A percentile compares a stretch with the other conserved stretches of the same genome.
Evolutionary conservation across 92 coral and sea anemone species (phyloP).

Genomic region (Porites divaricata): DNA sequence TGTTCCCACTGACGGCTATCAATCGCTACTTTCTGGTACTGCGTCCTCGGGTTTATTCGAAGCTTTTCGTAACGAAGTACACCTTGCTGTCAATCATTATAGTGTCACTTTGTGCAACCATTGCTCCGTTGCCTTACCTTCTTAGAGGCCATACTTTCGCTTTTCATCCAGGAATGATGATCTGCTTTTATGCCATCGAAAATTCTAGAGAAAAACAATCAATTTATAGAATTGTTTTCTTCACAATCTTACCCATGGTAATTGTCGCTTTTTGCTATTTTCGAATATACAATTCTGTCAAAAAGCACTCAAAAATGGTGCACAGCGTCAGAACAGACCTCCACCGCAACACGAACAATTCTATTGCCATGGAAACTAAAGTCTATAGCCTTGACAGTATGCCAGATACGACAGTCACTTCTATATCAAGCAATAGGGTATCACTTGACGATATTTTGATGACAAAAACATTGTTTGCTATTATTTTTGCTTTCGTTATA

Average conservation of each 20-base stretch:
- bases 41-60: constrained; percentile 18
- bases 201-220: constrained; percentile 26
- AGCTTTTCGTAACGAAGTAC: constrained; percentile 21
- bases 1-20: constrained; percentile 21
- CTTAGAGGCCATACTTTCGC: constrained; percentile 14
- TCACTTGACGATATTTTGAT: constrained; percentile 17
- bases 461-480: constrained; percentile 34
- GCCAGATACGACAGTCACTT: not conserved
- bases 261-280: constrained; percentile 13
- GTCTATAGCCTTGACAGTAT: not conserved
- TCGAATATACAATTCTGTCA: constrained; percentile 6
- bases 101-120: not conserved
- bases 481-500: constrained; percentile 18
- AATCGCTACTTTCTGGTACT: constrained; percentile 29
- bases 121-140: constrained; percentile 18
- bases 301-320: not conserved
- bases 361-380: not conserved
- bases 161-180: constrained; percentile 39
- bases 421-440: not conserved
- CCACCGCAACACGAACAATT: not conserved
- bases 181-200: constrained; percentile 27
- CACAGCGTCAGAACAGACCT: not conserved
- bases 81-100: not conserved
- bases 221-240: constrained; percentile 12
- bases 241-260: constrained; percentile 21